phyloP scores from a whole-genome alignment of 1,140 invertebrate genomes.

The Thaumatotibia leucotreta region DNA sequence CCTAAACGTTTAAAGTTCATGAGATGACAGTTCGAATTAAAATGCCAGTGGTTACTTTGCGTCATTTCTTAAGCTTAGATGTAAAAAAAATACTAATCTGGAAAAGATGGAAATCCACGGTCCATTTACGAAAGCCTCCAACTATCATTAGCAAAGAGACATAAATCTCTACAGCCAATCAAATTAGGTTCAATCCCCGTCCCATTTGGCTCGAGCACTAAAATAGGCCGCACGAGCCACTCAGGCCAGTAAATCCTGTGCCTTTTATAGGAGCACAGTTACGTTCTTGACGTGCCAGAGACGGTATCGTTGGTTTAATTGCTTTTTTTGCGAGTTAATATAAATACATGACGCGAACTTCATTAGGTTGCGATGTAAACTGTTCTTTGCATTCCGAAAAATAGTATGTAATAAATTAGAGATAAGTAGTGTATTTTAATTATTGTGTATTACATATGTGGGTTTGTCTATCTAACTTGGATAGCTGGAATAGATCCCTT shows the following conservation, averaged over 20 bases:
- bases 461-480: too few species aligned
- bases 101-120: too few species aligned
- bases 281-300: constrained; percentile 34
- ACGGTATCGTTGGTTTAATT: constrained; percentile 18
- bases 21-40: too few species aligned
- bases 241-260: constrained; percentile 32
- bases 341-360: not conserved
- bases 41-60: too few species aligned
- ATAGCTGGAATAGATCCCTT: too few species aligned
- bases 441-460: too few species aligned
- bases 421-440: too few species aligned
- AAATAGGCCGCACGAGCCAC: constrained; percentile 34
- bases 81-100: too few species aligned
- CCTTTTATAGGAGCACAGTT: constrained; percentile 60
- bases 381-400: not conserved
- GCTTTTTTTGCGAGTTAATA: not conserved
- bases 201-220: constrained; percentile 14
- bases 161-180: not conserved
- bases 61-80: too few species aligned
- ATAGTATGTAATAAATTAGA: too few species aligned
- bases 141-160: not conserved
- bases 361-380: not conserved
- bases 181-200: constrained; percentile 12
- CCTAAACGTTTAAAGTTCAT: too few species aligned
- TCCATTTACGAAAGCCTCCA: too few species aligned